Evolutionary conservation across 2,888 invertebrate genomes (phyloP), one percentile per base, ranked within the genome.

Genomic region (Bimastos eiseni): DNA sequence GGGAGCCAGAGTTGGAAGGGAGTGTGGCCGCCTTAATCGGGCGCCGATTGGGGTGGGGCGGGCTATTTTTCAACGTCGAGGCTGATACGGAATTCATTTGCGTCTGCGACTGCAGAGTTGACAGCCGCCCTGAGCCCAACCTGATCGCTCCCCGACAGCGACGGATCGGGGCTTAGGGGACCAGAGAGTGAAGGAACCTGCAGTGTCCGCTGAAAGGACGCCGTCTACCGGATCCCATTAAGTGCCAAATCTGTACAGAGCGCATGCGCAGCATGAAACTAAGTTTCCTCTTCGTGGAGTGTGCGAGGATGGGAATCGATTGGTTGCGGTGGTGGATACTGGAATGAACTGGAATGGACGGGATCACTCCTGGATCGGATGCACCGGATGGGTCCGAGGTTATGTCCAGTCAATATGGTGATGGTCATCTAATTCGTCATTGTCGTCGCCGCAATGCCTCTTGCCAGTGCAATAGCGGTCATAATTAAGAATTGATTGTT

Each of bases 171-270:
- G 70, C 70, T 70, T n/a, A 70, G 70, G n/a, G 70, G 70, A 70
- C 70, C 70, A 17, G 17, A n/a, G 70, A 70, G n/a, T 5, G 24
- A 49, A 49, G 70, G 70, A 70, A 8, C 70, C 70, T 24, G 49
- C 49, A 24, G 21, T 21, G 24, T 6, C 49, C 70, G 70, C 30
- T 70, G 70, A 70, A 70, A 6, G 70, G n/a, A 70, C 70, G 70
- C 70, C 70, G n/a, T 70, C 70, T 70, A n/a, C n/a, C n/a, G 70
- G 70, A 70, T 70, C 70, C n/a, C 70, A 70, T 70, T 70, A 70
- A n/a, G 70, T 70, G 70, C 70, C 30, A n/a, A 70, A n/a, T 70
- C 70, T 70, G 70, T n/a, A 70, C 70, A 70, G 70, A 70, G 70
- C 70, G 70, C 70, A 70, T 70, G 70, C 70, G 70, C 70, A 11